Evolutionary conservation across 1,140 invertebrate species (phyloP).

Genomic region (Sarcophaga peregrina): DNA sequence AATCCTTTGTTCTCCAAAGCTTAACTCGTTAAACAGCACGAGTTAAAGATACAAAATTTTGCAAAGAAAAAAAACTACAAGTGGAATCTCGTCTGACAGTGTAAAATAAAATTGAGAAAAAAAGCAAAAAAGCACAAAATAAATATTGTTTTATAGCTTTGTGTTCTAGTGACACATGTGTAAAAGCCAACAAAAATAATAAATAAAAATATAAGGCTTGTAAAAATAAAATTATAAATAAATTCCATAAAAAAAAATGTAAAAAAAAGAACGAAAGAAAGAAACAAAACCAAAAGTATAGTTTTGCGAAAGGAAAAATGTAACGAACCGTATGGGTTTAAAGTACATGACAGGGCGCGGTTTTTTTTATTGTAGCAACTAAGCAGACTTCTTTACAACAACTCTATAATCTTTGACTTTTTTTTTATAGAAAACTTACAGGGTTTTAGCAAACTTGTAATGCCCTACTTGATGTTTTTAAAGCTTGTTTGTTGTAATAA

Average conservation of each 20-base stretch:
- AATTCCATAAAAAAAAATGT: neutral
- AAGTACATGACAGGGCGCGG: constrained; percentile 40
- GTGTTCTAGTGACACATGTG: constrained; percentile 32
- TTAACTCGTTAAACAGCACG: constrained; percentile 28
- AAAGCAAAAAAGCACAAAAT: neutral
- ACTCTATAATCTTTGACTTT: too few relatives aligned
- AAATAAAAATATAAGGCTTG: neutral
- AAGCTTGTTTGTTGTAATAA: too few relatives aligned
- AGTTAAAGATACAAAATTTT: constrained; percentile 21
- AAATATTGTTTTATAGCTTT: neutral
- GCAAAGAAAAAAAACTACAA: too few relatives aligned
- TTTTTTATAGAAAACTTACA: too few relatives aligned
- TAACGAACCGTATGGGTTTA: constrained; percentile 24
- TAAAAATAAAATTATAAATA: constrained; percentile 21
- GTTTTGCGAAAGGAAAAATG: constrained; percentile 12
- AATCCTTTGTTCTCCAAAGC: constrained; percentile 38
- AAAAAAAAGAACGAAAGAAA: neutral
- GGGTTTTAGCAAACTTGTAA: too few relatives aligned
- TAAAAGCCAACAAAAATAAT: neutral
- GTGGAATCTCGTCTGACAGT: neutral
- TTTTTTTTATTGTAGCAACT: constrained; percentile 19
- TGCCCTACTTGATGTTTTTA: too few relatives aligned
- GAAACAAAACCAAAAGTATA: too few relatives aligned
- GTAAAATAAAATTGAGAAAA: neutral
- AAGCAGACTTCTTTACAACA: neutral